Conservation (phyloP, 2,888 invertebrate species). For the Xestia sexstrigata region DNA sequence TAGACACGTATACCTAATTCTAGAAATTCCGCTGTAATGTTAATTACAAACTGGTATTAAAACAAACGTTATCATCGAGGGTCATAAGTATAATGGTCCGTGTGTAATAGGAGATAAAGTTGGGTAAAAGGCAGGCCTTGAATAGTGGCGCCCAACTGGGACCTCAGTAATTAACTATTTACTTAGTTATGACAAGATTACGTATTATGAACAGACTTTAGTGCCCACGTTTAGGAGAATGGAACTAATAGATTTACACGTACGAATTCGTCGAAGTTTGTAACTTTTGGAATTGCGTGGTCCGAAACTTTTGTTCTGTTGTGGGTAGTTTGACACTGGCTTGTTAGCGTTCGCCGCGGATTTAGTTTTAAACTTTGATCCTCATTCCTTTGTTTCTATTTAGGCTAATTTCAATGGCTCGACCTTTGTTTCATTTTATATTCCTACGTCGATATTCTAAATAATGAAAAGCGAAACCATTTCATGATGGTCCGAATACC, state of each 20-base stretch:
- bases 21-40: slow-evolving; percentile 53
- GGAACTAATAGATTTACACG: slow-evolving; percentile 45
- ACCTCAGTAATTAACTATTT: slow-evolving; percentile 70
- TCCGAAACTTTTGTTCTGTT: slow-evolving; percentile 39
- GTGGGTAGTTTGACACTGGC: slow-evolving; percentile 37
- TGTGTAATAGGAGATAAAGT: slow-evolving; percentile 70
- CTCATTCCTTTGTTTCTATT: slow-evolving; percentile 15
- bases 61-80: slow-evolving; percentile 57
- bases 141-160: slow-evolving; percentile 51
- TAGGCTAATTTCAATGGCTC: not conserved
- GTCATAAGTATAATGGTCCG: slow-evolving; percentile 36
- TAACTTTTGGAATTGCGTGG: slow-evolving; percentile 31
- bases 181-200: slow-evolving; percentile 70
- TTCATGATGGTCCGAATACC: not conserved
- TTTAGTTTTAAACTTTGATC: slow-evolving; percentile 31
- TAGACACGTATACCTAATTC: slow-evolving; percentile 28
- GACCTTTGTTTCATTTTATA: slow-evolving; percentile 9
- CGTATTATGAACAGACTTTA: slow-evolving; percentile 62
- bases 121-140: slow-evolving; percentile 52
- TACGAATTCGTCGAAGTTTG: slow-evolving; percentile 28
- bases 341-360: slow-evolving; percentile 22
- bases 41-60: slow-evolving; percentile 62
- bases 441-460: not conserved
- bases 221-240: slow-evolving; percentile 51
- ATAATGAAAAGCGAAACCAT: not conserved